Evolutionary conservation across 2,113 vertebrate species (phyloP).

Genomic region (Pachyramphus minor): DNA sequence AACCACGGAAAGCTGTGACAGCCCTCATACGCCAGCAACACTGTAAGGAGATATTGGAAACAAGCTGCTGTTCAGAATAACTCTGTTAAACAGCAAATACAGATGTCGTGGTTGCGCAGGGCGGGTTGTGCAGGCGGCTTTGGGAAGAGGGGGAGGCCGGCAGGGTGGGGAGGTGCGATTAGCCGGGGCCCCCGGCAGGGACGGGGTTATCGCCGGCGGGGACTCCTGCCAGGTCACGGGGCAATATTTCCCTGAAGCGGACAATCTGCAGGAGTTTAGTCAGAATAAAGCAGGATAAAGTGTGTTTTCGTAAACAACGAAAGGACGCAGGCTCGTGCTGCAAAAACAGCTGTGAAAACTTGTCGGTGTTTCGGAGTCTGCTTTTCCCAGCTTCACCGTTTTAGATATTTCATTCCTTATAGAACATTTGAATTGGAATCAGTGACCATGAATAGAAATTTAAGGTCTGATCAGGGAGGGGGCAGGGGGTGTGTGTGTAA

Average conservation of each 20-base stretch:
- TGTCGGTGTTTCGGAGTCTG: fast-evolving
- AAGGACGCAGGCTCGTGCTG: background rate
- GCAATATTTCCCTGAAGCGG: background rate
- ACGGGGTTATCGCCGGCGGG: background rate
- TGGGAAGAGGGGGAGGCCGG: background rate
- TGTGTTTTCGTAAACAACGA: background rate
- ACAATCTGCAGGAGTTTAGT: slow-evolving; percentile 7
- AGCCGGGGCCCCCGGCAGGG: background rate
- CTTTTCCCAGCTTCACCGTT: background rate
- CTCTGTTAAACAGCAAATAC: background rate
- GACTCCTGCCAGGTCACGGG: slow-evolving; percentile 30
- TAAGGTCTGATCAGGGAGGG: background rate
- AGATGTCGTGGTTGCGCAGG: background rate
- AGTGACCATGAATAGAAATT: background rate
- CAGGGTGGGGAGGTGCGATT: slow-evolving; percentile 8
- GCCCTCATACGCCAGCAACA: background rate
- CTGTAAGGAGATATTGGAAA: background rate
- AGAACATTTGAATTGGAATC: background rate
- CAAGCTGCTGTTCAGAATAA: background rate
- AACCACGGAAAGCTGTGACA: background rate
- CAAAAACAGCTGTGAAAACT: background rate
- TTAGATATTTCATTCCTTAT: background rate
- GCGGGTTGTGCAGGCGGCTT: background rate
- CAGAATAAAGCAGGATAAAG: slow-evolving; percentile 18
- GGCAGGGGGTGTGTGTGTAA: too few relatives aligned